These are phyloP conservation scores for Eupithecia dodoneata DNA, from an alignment of 2,888 invertebrate genomes.

Conservation along the genomic window DNA sequence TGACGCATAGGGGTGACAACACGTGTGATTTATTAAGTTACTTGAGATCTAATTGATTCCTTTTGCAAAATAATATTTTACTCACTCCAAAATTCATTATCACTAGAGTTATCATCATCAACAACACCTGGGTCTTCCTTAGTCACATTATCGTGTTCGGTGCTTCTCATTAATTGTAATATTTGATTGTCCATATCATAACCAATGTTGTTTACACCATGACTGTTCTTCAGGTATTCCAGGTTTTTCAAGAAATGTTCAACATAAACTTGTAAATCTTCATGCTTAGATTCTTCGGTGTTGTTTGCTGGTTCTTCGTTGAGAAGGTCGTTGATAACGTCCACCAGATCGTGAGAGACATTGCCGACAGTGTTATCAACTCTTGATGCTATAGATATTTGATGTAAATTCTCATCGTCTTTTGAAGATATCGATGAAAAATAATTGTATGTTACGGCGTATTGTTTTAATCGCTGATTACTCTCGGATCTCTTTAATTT, in stretches of 20 bases:
- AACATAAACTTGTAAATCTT: conserved; percentile 47
- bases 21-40: background rate
- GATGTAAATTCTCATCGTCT: conserved; percentile 55
- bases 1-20: background rate
- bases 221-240: conserved; percentile 51
- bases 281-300: conserved; percentile 44
- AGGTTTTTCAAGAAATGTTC: conserved; percentile 53
- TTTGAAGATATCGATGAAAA: conserved; percentile 58
- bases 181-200: conserved; percentile 32
- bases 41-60: background rate
- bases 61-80: background rate
- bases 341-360: conserved; percentile 50
- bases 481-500: conserved; percentile 49
- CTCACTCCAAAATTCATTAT: conserved; percentile 68
- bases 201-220: conserved; percentile 43
- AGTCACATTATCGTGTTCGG: conserved; percentile 21
- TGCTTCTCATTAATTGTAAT: conserved; percentile 15
- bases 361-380: conserved; percentile 51
- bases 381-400: conserved; percentile 56
- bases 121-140: conserved; percentile 31
- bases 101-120: conserved; percentile 39
- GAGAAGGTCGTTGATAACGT: conserved; percentile 59
- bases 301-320: conserved; percentile 52
- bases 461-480: conserved; percentile 54
- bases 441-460: conserved; percentile 58